phyloP scores from a whole-genome alignment of 2,113 vertebrate genomes.

The Caretta caretta region DNA sequence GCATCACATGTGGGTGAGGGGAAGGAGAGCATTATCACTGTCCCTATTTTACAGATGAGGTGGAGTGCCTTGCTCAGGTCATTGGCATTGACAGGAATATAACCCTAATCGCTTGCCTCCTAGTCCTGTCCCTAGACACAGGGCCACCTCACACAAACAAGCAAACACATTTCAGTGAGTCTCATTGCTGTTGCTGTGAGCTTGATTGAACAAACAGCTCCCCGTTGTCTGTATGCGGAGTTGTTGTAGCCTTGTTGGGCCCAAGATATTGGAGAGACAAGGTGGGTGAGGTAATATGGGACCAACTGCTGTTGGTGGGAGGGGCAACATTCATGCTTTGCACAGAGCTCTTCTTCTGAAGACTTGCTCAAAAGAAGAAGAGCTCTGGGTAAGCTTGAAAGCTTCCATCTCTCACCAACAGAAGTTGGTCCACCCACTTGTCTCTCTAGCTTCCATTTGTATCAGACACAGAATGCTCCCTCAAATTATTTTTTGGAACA shows the following conservation, averaged over 20 bases:
- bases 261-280: neutral
- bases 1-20: neutral
- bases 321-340: neutral
- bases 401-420: neutral
- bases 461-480: neutral
- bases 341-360: neutral
- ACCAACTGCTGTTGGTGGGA: neutral
- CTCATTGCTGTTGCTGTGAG: neutral
- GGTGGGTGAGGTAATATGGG: neutral
- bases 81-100: neutral
- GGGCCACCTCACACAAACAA: neutral
- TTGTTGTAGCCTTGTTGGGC: neutral
- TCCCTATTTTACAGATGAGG: neutral
- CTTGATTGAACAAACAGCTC: neutral
- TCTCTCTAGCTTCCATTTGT: neutral
- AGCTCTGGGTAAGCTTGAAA: neutral
- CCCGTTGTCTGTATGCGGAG: neutral
- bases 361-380: neutral
- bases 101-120: neutral
- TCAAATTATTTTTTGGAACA: neutral
- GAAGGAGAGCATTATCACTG: neutral
- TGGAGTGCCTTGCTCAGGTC: neutral
- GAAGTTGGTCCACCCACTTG: neutral
- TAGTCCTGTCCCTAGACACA: neutral
- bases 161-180: neutral